Percentiles rank a stretch among this genome's conserved stretches.
These are phyloP conservation scores for Creontiades dilutus DNA, from an alignment of 2,888 invertebrate genomes.

Conservation along the genomic window DNA sequence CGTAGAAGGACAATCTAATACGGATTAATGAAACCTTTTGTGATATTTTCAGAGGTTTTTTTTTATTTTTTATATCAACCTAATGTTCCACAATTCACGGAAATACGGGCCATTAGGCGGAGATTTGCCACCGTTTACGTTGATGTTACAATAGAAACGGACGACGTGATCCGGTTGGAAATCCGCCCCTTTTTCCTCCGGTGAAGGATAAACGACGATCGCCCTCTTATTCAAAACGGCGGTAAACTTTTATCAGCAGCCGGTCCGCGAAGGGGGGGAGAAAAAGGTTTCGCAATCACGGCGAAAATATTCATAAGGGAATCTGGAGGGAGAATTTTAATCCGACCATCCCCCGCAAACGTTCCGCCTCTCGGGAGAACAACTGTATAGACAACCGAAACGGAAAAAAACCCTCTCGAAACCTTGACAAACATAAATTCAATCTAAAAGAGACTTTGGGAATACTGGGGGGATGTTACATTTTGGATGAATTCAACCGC, in stretches of 20 bases:
- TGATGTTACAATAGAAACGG: background rate
- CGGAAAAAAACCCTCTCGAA: background rate
- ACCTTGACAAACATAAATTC: background rate
- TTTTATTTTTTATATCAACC: no score
- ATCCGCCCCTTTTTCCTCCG: background rate
- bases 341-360: background rate
- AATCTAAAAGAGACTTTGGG: background rate
- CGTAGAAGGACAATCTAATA: no score
- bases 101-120: background rate
- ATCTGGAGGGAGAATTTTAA: conserved; percentile 20
- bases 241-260: conserved; percentile 39
- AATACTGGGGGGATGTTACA: no score
- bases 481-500: no score
- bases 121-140: background rate
- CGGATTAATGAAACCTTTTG: no score
- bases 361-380: background rate
- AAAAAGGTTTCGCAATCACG: conserved; percentile 23
- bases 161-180: background rate
- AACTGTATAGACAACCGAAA: background rate
- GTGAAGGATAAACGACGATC: conserved; percentile 32
- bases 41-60: no score
- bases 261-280: background rate
- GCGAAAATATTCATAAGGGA: conserved; percentile 17
- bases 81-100: background rate
- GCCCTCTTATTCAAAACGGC: conserved; percentile 20